Percentiles rank a stretch among this genome's conserved stretches.
These are phyloP conservation scores for Ectemnius cavifrons DNA, from an alignment of 2,888 invertebrate species.

Conservation along the genomic window DNA sequence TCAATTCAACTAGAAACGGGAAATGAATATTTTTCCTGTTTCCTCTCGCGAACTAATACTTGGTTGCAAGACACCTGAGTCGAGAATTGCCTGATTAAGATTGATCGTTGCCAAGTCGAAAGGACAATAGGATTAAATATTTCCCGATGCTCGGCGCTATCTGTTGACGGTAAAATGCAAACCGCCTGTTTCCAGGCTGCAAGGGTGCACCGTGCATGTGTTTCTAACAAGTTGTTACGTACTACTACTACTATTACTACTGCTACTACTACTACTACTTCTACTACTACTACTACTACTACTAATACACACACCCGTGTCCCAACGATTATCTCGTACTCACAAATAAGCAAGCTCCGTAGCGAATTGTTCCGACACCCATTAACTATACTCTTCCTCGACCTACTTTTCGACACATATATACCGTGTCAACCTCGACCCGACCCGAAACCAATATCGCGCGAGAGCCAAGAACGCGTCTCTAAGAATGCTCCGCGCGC, in stretches of 20 bases:
- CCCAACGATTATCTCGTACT: slow-evolving; percentile 53
- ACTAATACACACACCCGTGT: slow-evolving; percentile 27
- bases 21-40: neutral
- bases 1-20: too few species aligned
- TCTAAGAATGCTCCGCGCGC: too few species aligned
- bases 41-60: neutral
- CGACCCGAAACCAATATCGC: too few species aligned
- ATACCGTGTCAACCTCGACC: too few species aligned
- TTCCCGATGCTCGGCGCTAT: slow-evolving; percentile 35
- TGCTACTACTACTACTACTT: too few species aligned
- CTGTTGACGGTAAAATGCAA: slow-evolving; percentile 29
- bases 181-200: slow-evolving; percentile 39
- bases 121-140: slow-evolving; percentile 22
- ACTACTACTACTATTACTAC: slow-evolving; percentile 27
- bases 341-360: slow-evolving; percentile 13
- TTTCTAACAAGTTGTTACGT: slow-evolving; percentile 46
- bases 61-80: neutral
- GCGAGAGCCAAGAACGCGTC: too few species aligned
- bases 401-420: too few species aligned
- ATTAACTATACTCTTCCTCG: too few species aligned
- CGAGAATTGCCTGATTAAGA: neutral
- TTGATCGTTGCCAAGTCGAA: slow-evolving; percentile 35
- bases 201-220: slow-evolving; percentile 54
- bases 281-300: too few species aligned
- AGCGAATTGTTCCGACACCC: too few species aligned